Conservation (phyloP, 53 echinoderm and acorn worm genomes). For the Zoroaster sp. region DNA sequence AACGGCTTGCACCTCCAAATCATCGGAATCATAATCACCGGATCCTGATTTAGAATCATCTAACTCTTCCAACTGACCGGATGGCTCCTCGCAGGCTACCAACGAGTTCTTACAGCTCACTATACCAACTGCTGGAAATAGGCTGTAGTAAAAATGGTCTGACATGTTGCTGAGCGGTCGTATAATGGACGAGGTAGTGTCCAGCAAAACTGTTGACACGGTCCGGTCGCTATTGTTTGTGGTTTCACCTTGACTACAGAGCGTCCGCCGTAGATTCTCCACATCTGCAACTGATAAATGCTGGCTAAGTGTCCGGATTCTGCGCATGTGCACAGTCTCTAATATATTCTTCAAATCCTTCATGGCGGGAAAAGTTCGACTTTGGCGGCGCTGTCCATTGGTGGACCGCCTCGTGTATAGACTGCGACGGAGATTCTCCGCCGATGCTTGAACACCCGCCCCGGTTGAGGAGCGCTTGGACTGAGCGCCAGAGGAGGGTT, state of each 20-base stretch:
- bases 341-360: conserved; percentile 75
- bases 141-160: conserved; percentile 87
- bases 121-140: conserved; percentile 66
- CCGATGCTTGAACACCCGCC: neutral
- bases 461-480: conserved; percentile 26
- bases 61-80: neutral
- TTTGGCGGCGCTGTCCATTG: conserved; percentile 53
- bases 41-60: neutral
- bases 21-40: conserved; percentile 24
- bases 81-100: conserved; percentile 19
- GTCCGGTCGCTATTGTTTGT: conserved; percentile 63
- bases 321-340: conserved; percentile 74
- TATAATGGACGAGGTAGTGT: conserved; percentile 68
- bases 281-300: conserved; percentile 78
- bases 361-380: conserved; percentile 71
- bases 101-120: conserved; percentile 26
- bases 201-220: conserved; percentile 73
- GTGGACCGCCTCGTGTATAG: conserved; percentile 16
- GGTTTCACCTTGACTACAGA: conserved; percentile 54
- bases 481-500: conserved; percentile 19
- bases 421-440: conserved; percentile 11
- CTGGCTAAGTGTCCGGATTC: conserved; percentile 83
- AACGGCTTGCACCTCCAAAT: conserved; percentile 29
- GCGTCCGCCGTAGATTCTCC: conserved; percentile 69
- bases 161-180: conserved; percentile 81